These are phyloP conservation scores for Lepilemur septentrionalis DNA, from an alignment of 2,797 vertebrate genomes.

Conservation along the genomic window DNA sequence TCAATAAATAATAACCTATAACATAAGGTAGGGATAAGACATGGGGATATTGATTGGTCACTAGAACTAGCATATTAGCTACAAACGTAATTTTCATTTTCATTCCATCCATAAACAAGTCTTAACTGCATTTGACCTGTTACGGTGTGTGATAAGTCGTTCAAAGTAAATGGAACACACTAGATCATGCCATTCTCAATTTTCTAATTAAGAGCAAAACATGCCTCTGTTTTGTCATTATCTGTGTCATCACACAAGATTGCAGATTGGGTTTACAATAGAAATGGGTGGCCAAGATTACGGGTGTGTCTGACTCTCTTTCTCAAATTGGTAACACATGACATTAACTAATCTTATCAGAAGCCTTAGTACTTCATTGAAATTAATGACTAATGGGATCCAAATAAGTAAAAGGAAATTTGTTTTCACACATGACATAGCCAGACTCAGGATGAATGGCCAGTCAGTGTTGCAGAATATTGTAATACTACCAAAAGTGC, in stretches of 20 bases:
- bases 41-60: not conserved
- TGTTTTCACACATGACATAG: not conserved
- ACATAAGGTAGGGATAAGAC: not conserved
- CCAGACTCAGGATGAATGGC: not conserved
- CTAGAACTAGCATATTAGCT: not conserved
- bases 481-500: not conserved
- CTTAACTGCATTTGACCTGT: slow-evolving; percentile 41
- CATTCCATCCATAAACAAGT: slow-evolving; percentile 26
- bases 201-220: not conserved
- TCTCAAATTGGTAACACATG: not conserved
- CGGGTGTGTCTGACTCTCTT: not conserved
- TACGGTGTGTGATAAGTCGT: slow-evolving; percentile 21
- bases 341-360: not conserved
- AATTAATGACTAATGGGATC: not conserved
- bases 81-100: slow-evolving; percentile 50
- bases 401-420: not conserved
- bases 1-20: slow-evolving; percentile 4
- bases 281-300: not conserved
- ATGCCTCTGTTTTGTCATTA: slow-evolving; percentile 16
- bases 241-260: slow-evolving; percentile 9
- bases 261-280: not conserved
- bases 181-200: slow-evolving; percentile 20
- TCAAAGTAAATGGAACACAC: not conserved
- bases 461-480: not conserved
- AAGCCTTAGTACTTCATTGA: not conserved